These are phyloP conservation scores for Myotis davidii DNA, from an alignment of 2,113 vertebrate species.

Conservation along the genomic window DNA sequence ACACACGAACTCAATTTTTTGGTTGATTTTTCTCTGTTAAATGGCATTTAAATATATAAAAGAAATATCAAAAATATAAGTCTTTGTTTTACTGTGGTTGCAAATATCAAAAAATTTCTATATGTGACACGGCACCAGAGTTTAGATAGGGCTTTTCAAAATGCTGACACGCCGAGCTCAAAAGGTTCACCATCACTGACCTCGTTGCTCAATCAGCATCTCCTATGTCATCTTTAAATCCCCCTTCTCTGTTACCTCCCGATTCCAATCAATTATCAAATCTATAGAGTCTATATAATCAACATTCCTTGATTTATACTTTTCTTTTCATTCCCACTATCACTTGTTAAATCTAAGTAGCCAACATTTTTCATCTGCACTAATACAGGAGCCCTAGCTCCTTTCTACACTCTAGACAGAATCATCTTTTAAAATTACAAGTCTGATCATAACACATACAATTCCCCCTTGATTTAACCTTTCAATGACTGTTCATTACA, in stretches of 20 bases:
- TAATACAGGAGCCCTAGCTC: not conserved
- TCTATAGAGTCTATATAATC: not conserved
- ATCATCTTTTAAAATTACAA: not conserved
- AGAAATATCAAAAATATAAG: no score
- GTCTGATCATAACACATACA: not conserved
- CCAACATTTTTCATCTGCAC: not conserved
- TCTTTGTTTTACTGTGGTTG: no score
- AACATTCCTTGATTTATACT: not conserved
- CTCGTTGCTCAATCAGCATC: not conserved
- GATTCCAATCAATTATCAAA: not conserved
- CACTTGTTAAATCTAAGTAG: not conserved
- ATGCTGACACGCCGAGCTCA: no score
- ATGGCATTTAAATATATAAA: no score
- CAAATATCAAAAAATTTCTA: no score
- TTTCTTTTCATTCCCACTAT: not conserved
- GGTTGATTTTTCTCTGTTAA: no score
- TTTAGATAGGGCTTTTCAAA: no score
- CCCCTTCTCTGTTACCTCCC: not conserved
- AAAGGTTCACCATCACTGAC: not conserved
- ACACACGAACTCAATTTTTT: no score
- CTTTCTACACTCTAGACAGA: not conserved
- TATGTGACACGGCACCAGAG: no score
- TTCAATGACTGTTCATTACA: not conserved
- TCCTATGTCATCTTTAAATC: not conserved
- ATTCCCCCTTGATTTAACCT: not conserved